Conservation (phyloP, 2,888 invertebrate species). For the Polia nebulosa region DNA sequence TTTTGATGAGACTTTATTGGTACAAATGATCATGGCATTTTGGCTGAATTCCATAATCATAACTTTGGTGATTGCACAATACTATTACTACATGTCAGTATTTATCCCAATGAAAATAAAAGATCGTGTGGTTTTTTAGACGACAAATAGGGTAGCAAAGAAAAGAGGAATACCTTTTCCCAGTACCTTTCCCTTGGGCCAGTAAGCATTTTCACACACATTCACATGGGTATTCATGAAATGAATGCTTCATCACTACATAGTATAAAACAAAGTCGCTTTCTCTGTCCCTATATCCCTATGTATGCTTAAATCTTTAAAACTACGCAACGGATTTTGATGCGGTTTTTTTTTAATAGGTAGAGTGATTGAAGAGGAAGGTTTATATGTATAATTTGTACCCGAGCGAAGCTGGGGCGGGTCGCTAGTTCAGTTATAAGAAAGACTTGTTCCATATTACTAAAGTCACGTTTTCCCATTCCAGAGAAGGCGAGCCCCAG, state of each 20-base stretch:
- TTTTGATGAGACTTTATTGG: too few relatives aligned
- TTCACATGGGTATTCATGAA: background rate
- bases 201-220: background rate
- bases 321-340: too few relatives aligned
- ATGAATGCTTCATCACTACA: background rate
- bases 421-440: too few relatives aligned
- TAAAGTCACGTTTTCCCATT: slow-evolving; percentile 17
- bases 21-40: background rate
- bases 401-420: too few relatives aligned
- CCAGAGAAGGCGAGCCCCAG: slow-evolving; percentile 95
- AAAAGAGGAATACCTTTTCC: background rate
- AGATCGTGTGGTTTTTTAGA: background rate
- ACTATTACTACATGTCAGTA: background rate
- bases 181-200: background rate
- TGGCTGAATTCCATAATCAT: background rate
- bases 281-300: too few relatives aligned
- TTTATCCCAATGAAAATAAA: background rate
- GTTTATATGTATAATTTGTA: too few relatives aligned
- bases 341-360: too few relatives aligned
- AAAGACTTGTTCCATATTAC: background rate
- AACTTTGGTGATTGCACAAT: background rate
- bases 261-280: too few relatives aligned
- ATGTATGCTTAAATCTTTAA: too few relatives aligned
- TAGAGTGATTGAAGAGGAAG: too few relatives aligned
- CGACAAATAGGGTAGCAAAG: too few relatives aligned